phyloP scores from a whole-genome alignment of 2,113 vertebrate species.

The Clupea harengus region DNA sequence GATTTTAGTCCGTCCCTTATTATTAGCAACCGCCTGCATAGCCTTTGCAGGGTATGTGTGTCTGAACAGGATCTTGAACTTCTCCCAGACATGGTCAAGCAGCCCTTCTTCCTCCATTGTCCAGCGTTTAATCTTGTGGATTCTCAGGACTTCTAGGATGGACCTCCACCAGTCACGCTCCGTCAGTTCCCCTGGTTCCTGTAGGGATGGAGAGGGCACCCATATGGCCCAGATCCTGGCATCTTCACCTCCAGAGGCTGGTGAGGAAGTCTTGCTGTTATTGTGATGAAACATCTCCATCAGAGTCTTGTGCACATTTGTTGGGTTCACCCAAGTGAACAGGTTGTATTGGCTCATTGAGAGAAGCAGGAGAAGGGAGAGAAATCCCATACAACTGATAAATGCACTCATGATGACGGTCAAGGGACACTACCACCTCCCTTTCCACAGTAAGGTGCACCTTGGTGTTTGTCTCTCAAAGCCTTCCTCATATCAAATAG shows the following conservation, averaged over 20 bases:
- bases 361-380: neutral
- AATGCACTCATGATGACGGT: neutral
- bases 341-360: neutral
- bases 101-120: neutral
- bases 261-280: neutral
- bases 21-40: neutral
- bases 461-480: neutral
- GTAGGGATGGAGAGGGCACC: neutral
- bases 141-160: slow-evolving; percentile 1
- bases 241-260: neutral
- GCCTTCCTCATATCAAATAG: neutral
- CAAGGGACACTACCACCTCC: neutral
- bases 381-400: neutral
- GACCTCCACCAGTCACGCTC: neutral
- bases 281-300: neutral
- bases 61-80: neutral
- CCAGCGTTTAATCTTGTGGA: neutral
- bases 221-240: neutral
- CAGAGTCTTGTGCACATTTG: neutral
- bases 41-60: neutral
- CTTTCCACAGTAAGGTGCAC: neutral
- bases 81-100: neutral
- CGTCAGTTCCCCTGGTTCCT: neutral
- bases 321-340: neutral
- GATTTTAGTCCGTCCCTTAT: neutral